A percentile compares a stretch with the other conserved stretches of the same genome.
These are phyloP conservation scores for Galeopterus variegatus DNA, from an alignment of 2,113 vertebrate species.

Conservation along the genomic window DNA sequence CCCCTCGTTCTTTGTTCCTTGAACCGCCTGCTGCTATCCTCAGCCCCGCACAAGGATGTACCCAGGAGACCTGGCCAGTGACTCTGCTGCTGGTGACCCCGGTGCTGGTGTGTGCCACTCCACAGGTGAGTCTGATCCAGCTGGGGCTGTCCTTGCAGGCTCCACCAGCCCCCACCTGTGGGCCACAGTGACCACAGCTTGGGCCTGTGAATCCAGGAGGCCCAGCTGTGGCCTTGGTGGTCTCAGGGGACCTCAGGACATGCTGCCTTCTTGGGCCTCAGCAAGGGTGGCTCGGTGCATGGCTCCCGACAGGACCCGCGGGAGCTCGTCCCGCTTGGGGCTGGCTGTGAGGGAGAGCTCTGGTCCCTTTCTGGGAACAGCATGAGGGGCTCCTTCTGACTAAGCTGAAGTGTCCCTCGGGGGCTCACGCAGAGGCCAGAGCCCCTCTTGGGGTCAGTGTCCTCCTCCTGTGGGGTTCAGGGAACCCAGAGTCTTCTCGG, in stretches of 20 bases:
- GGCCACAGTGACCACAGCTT: neutral
- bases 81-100: neutral
- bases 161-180: accelerated
- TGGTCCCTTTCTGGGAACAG: neutral
- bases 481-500: neutral
- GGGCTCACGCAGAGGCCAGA: neutral
- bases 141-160: neutral
- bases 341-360: neutral
- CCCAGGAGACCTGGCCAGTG: neutral
- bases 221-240: neutral
- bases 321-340: neutral
- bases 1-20: neutral
- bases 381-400: too few relatives aligned
- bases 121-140: neutral
- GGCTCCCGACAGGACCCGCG: neutral
- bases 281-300: neutral
- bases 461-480: accelerated
- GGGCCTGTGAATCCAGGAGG: neutral
- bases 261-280: neutral
- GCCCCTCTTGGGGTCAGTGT: neutral
- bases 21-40: neutral
- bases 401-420: neutral
- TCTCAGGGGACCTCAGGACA: neutral
- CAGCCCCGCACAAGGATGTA: neutral
- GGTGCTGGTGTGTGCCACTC: accelerated